Evolutionary conservation across 2,113 vertebrate genomes (phyloP), one percentile per base, ranked within the genome.

Genomic region (Grallaria varia): DNA sequence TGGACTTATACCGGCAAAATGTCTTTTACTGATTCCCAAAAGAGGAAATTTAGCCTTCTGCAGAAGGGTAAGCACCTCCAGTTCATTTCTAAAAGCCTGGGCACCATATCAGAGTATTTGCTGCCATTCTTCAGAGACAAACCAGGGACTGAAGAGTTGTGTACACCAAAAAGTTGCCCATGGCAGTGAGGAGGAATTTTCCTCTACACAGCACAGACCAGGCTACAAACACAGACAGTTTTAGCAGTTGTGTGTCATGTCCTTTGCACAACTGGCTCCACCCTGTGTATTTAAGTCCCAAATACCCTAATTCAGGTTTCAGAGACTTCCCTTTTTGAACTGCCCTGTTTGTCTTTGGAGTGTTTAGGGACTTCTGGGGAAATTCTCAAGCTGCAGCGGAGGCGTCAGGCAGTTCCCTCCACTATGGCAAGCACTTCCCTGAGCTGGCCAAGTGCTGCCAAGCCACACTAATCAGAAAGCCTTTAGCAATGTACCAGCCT

Each of bases 351-450:
- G 8, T 60, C 52, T 82, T 59, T 58, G 33, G 42, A 75, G 31
- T 0, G 0, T 30, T 67, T 45, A 63, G 28, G 7, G 24, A 31
- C 30, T 49, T 2, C 0, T 15, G 10, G 8, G 15, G 22, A 40
- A 78, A 85, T n/a, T 72, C 39, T 75, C 27, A 47, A 53, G 49
- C 17, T 58, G 28, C 42, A n/a, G 9, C 12, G 53, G 30, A 76
- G 27, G 6, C 19, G 17, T 45, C 52, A 75, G 47, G 47, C 23
- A 24, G 24, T n/a, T 25, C 40, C 25, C 55, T 62, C 39, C 72
- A 59, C 52, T 33, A 27, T 4, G 9, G 33, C 6, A 24, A 82
- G 18, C 12, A 79, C 22, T 50, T 87, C 42, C 63, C 53, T 66
- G 62, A 85, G 62, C 35, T 24, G 49, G 23, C 33, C 0, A 2